These are phyloP conservation scores for Irena cyanogastra DNA, from an alignment of 2,113 vertebrate genomes.

Conservation along the genomic window DNA sequence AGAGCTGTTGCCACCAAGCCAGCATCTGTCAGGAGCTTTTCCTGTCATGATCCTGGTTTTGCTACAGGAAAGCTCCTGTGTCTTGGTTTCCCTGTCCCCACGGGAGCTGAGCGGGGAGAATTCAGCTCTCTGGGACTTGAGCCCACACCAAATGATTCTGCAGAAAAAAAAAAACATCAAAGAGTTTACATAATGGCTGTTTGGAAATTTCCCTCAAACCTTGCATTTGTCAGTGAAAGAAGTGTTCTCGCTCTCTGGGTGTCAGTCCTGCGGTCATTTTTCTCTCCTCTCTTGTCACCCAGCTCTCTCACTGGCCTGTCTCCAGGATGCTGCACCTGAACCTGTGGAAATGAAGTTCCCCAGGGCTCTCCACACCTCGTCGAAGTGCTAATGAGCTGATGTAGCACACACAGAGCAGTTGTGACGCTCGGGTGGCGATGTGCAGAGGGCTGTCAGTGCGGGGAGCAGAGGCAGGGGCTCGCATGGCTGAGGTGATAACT, in stretches of 20 bases:
- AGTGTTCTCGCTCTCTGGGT: neutral
- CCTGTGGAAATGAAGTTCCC: neutral
- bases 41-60: neutral
- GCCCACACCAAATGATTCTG: neutral
- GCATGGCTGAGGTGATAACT: rapidly evolving
- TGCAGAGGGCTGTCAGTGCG: neutral
- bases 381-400: conserved; percentile 1
- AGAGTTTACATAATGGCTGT: neutral
- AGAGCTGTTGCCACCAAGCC: neutral
- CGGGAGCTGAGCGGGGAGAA: rapidly evolving
- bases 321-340: neutral
- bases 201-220: neutral
- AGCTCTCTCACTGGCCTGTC: neutral
- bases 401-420: neutral
- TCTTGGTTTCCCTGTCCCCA: neutral
- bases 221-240: neutral
- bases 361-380: neutral
- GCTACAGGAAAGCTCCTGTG: neutral
- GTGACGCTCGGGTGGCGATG: rapidly evolving
- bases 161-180: neutral
- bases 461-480: neutral
- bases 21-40: neutral
- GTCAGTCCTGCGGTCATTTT: neutral
- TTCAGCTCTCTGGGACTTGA: neutral
- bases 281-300: neutral